Evolutionary conservation across 2,113 vertebrate species (phyloP), one percentile per base, ranked within the genome.

Genomic region (Scortum barcoo): DNA sequence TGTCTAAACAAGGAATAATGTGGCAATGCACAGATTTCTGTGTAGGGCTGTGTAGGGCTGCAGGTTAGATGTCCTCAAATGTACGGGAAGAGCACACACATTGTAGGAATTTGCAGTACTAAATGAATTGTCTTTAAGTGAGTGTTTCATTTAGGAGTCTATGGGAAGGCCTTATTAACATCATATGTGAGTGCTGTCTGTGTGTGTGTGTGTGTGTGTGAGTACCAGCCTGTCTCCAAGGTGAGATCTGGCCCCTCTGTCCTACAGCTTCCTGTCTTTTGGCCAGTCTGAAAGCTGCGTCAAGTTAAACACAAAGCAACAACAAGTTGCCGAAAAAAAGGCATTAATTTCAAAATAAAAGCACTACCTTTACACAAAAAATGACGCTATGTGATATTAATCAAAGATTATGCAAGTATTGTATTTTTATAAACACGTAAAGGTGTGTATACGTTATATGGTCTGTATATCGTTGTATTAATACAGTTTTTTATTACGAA

Each of bases 171-270:
- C 66, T 48, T 28, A 17, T 36, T 48, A 61, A 17, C n/a, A n/a
- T n/a, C n/a, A n/a, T n/a, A n/a, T n/a, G 56, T 5, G 28, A 28
- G 26, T 57, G 17, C 16, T 61, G 16, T 36, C 14, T 62, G 3
- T 68, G 22, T 66, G 16, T 67, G 61, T 26, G 44, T 51, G 22
- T 46, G 40, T 57, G 24, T 17, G 68, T 22, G 42, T 30, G 17
- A 13, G 53, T 22, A 5, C 4, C 3, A 36, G 20, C 36, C 20
- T 7, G 20, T 36, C 42, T 63, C 42, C 72, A 84, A 86, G 62
- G 86, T 90, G 66, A 86, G 61, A 69, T 60, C 17, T 53, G 44
- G 53, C 51, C 50, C 42, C 1, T 5, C 30, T 69, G 80, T 74
- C 76, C 87, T 65, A 30, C 51, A 73, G 50, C 69, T 65, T 68